Base-by-base conservation (phyloP, 2,888 invertebrate genomes). In the Athalia circularis region DNA sequence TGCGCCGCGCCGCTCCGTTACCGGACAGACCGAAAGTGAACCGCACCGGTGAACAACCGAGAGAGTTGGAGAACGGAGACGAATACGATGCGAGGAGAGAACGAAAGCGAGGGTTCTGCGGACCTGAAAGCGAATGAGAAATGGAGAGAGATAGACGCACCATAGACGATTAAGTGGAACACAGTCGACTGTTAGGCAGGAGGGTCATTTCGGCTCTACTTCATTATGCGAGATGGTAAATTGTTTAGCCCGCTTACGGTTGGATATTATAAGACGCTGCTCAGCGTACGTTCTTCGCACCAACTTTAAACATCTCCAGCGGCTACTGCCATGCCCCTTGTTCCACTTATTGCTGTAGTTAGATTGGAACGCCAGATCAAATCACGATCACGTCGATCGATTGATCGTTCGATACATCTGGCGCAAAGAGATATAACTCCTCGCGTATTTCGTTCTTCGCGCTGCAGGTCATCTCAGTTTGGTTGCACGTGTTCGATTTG, bases 191-290 rank as follows among this genome's bases (percentile, higher is more conserved):
- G 72, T 57, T 72, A 72, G 72, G 72, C 72, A 59, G 29, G 29
- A 29, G 72, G 72, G 72, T 72, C 72, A 72, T 59, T 72, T 59
- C 57, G 72, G 72, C 72, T 72, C 72, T 57, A 72, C 72, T 72
- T 72, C 72, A 72, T 72, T 72, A 72, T 72, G 72, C 72, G 72
- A 59, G 72, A 57, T 72, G 72, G 72, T 72, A 72, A 72, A 72
- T 72, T 72, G 72, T 72, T 72, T 72, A 59, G 72, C 52, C 47
- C 45, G 59, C 59, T 45, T 50, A 67, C 48, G 13, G n/a, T 43
- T 43, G 68, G n/a, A 29, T 29, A 29, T 29, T 29, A 48, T 48
- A 15, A 47, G 15, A 59, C 47, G 72, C 45, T 43, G 70, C 54
- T 48, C 29, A 5, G 9, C 72, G 45, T 13, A n/a, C 54, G 70